Evolutionary conservation across 30 jellyfish, hydroid and myxozoan genomes (phyloP).

Genomic region (Pseudorhiza aurosa): DNA sequence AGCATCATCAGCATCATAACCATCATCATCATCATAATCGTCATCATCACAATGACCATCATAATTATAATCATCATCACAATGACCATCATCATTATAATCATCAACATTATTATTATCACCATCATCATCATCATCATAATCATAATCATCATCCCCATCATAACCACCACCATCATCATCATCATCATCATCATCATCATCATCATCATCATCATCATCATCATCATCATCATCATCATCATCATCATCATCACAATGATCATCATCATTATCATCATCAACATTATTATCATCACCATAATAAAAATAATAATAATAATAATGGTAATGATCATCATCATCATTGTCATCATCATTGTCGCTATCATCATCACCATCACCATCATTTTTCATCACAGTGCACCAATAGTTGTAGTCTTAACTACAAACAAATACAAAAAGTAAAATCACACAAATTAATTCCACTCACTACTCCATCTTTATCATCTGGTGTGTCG

Average conservation of each 20-base stretch:
- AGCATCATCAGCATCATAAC: background rate
- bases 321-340: background rate
- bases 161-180: background rate
- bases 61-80: background rate
- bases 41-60: background rate
- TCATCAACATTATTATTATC: no score
- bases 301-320: background rate
- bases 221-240: background rate
- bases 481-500: conserved; percentile 88
- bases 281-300: background rate
- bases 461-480: conserved; percentile 67
- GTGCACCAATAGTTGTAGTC: background rate
- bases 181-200: background rate
- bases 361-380: no score
- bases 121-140: background rate
- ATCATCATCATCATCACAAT: background rate
- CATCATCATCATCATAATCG: background rate
- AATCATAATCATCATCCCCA: background rate
- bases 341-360: background rate
- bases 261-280: background rate
- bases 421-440: no score
- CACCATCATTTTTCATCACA: background rate
- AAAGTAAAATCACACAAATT: no score
- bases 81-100: background rate
- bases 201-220: background rate